phyloP scores from a whole-genome alignment of 2,888 invertebrate species.

The Taenaris catops region DNA sequence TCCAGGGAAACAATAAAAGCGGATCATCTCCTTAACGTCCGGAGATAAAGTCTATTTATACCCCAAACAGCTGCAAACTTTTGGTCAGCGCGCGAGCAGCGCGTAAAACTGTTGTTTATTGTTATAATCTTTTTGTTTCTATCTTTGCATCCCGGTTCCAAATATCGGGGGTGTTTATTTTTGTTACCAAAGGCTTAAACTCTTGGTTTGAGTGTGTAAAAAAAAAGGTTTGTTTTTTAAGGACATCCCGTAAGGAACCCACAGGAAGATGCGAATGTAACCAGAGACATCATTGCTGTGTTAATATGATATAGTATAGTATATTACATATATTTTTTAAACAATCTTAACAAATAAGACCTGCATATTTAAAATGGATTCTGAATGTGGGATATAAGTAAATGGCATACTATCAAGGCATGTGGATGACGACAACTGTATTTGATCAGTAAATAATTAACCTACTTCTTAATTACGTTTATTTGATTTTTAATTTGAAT shows the following conservation, averaged over 20 bases:
- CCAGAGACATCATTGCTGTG: no score
- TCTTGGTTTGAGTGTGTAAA: slow-evolving; percentile 20
- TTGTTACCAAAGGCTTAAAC: slow-evolving; percentile 31
- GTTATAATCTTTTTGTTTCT: slow-evolving; percentile 59
- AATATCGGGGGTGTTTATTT: slow-evolving; percentile 40
- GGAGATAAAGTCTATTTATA: slow-evolving; percentile 77
- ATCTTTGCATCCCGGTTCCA: slow-evolving; percentile 37
- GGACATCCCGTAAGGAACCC: slow-evolving; percentile 34
- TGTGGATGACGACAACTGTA: no score
- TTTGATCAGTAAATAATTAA: no score
- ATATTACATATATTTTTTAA: no score
- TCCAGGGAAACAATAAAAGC: slow-evolving; percentile 59
- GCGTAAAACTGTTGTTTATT: slow-evolving; percentile 49
- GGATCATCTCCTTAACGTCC: slow-evolving; percentile 63
- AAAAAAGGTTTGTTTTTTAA: slow-evolving; percentile 15
- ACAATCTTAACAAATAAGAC: no score
- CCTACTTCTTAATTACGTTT: no score
- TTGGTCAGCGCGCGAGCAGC: slow-evolving; percentile 67
- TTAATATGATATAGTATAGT: no score
- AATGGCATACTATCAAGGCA: no score
- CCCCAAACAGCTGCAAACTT: slow-evolving; percentile 76
- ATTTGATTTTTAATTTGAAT: no score
- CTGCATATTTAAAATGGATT: no score
- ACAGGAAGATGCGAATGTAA: slow-evolving; percentile 31
- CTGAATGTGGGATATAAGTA: no score